phyloP scores from a whole-genome alignment of 2,888 invertebrate genomes.

The Trissonchulus latispiculum region DNA sequence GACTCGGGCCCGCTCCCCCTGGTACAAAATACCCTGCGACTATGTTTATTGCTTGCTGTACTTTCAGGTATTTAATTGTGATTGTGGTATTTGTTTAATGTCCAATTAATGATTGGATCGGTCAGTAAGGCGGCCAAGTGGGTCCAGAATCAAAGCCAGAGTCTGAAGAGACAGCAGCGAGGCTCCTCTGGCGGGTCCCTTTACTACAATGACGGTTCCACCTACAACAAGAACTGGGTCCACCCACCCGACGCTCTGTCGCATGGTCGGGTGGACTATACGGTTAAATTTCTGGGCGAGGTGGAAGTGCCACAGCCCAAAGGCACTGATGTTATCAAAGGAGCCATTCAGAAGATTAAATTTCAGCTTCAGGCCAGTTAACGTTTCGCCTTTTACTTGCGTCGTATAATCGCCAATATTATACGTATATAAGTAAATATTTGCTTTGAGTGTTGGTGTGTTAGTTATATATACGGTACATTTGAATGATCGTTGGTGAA shows the following conservation, averaged over 20 bases:
- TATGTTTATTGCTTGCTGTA: too few relatives aligned
- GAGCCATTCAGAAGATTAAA: constrained; percentile 78
- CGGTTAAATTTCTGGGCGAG: constrained; percentile 93
- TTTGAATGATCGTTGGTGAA: too few relatives aligned
- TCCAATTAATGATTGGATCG: constrained; percentile 13
- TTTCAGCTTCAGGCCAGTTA: constrained; percentile 33
- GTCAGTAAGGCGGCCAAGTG: constrained; percentile 1
- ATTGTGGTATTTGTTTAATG: too few relatives aligned
- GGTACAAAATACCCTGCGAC: too few relatives aligned
- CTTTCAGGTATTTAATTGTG: too few relatives aligned
- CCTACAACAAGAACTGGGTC: constrained; percentile 63
- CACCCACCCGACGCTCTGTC: constrained; percentile 85
- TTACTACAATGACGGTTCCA: not conserved
- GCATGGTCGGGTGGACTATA: constrained; percentile 89
- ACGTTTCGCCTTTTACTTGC: not conserved
- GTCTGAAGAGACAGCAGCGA: not conserved
- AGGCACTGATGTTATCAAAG: constrained; percentile 93
- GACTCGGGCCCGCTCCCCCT: too few relatives aligned
- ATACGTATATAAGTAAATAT: not conserved
- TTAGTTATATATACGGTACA: too few relatives aligned
- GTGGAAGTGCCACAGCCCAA: constrained; percentile 90
- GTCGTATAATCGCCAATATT: not conserved
- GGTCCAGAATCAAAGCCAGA: constrained; percentile 16
- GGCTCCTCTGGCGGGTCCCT: not conserved
- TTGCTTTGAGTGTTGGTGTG: too few relatives aligned